These are phyloP conservation scores for Priocnemis perturbator DNA, from an alignment of 2,888 invertebrate genomes.

Conservation along the genomic window DNA sequence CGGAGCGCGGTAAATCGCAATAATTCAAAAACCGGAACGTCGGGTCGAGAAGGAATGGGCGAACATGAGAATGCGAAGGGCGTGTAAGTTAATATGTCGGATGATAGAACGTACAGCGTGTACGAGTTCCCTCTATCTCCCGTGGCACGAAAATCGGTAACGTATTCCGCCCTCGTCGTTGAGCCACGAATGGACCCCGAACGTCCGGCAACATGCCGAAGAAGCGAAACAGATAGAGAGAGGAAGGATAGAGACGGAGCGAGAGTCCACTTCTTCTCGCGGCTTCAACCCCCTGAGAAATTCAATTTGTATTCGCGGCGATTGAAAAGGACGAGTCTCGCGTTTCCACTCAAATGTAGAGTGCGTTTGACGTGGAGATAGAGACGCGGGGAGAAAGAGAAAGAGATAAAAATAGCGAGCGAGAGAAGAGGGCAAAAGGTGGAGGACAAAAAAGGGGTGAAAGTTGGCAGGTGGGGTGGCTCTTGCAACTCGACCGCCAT, in stretches of 20 bases:
- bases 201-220: background rate
- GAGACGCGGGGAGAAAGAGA: background rate
- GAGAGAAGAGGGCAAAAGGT: background rate
- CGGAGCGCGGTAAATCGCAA: too few relatives aligned
- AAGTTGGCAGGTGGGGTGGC: slow-evolving; percentile 9
- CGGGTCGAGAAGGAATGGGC: too few relatives aligned
- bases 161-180: too few relatives aligned
- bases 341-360: background rate
- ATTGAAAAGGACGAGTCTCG: background rate
- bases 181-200: background rate
- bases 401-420: background rate
- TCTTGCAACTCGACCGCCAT: too few relatives aligned
- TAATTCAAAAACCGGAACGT: too few relatives aligned
- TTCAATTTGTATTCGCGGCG: slow-evolving; percentile 13
- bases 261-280: background rate
- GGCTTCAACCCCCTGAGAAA: background rate
- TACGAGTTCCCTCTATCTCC: too few relatives aligned
- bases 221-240: background rate
- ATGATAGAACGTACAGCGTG: too few relatives aligned
- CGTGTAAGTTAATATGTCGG: too few relatives aligned
- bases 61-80: too few relatives aligned
- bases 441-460: background rate
- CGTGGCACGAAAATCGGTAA: too few relatives aligned
- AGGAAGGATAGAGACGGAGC: slow-evolving; percentile 1
- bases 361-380: background rate